Evolutionary conservation across 2,113 vertebrate genomes (phyloP).

Genomic region (Callionymus lyra): DNA sequence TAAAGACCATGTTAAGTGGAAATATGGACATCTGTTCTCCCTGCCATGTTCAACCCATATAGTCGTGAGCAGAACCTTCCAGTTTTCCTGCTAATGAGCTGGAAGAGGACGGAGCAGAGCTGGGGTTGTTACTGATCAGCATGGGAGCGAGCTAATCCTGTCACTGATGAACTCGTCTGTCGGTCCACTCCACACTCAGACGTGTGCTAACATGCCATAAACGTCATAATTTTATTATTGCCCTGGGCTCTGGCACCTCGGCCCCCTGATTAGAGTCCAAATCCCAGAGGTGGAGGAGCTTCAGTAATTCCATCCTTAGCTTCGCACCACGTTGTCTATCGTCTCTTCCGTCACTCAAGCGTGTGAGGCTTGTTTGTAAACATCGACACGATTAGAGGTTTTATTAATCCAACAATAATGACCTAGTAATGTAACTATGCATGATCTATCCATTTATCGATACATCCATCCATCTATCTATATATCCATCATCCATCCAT

Average conservation of each 20-base stretch:
- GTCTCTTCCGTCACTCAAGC: slow-evolving; percentile 68
- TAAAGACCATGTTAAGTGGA: too few species aligned
- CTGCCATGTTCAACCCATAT: too few species aligned
- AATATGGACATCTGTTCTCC: too few species aligned
- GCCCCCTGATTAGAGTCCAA: slow-evolving; percentile 82
- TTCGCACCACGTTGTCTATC: slow-evolving; percentile 78
- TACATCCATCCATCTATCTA: too few species aligned
- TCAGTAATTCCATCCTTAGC: slow-evolving; percentile 78
- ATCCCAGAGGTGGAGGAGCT: slow-evolving; percentile 80
- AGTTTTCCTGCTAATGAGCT: slow-evolving; percentile 49
- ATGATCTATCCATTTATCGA: too few species aligned
- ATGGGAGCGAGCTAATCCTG: slow-evolving; percentile 85
- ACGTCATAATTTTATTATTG: slow-evolving; percentile 85
- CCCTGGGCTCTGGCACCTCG: slow-evolving; percentile 70
- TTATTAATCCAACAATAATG: too few species aligned
- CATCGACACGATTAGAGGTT: too few species aligned
- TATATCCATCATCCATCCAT: too few species aligned
- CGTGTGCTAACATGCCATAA: slow-evolving; percentile 95
- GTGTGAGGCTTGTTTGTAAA: too few species aligned
- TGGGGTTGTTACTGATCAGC: slow-evolving; percentile 79
- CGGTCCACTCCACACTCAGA: slow-evolving; percentile 85
- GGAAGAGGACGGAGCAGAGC: slow-evolving; percentile 64
- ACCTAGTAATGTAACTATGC: too few species aligned
- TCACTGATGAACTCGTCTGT: slow-evolving; percentile 92
- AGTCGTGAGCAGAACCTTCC: too few species aligned